A percentile compares a stretch with the other conserved stretches of the same genome.
Evolutionary conservation across 2,888 invertebrate species (phyloP).

Genomic region (Eupithecia tripunctaria): DNA sequence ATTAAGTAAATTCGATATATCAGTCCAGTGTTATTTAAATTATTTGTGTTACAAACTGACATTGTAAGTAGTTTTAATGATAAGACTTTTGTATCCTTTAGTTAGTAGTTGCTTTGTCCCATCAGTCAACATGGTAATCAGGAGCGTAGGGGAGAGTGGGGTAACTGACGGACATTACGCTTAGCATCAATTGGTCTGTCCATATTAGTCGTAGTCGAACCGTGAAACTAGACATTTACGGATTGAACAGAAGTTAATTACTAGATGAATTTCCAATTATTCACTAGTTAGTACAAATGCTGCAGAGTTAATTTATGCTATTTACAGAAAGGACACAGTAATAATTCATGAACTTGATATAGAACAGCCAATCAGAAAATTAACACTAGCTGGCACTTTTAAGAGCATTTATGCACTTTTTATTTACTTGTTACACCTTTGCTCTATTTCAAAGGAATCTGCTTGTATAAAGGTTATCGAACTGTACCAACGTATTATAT

Average conservation of each 20-base stretch:
- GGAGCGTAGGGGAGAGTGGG: constrained; percentile 53
- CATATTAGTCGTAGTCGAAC: constrained; percentile 52
- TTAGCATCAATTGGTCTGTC: constrained; percentile 45
- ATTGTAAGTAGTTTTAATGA: neutral
- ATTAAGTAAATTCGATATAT: neutral
- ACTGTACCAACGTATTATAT: neutral
- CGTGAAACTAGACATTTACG: constrained; percentile 54
- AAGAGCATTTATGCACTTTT: neutral
- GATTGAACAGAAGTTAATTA: constrained; percentile 31
- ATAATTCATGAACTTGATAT: constrained; percentile 5
- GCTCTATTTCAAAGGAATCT: neutral
- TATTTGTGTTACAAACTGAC: neutral
- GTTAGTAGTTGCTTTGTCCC: neutral
- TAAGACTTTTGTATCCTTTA: neutral
- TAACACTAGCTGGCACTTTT: neutral
- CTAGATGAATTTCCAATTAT: constrained; percentile 21
- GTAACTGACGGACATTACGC: constrained; percentile 55
- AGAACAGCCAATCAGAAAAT: neutral
- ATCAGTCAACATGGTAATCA: constrained; percentile 45
- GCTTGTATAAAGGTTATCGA: neutral
- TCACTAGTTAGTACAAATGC: constrained; percentile 6
- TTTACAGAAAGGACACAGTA: neutral
- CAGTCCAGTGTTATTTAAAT: neutral
- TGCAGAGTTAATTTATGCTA: neutral
- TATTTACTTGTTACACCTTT: neutral